A percentile compares a stretch with the other conserved stretches of the same genome.
Conservation (phyloP, 2,888 invertebrate species). For the Drosophila sordidula region DNA sequence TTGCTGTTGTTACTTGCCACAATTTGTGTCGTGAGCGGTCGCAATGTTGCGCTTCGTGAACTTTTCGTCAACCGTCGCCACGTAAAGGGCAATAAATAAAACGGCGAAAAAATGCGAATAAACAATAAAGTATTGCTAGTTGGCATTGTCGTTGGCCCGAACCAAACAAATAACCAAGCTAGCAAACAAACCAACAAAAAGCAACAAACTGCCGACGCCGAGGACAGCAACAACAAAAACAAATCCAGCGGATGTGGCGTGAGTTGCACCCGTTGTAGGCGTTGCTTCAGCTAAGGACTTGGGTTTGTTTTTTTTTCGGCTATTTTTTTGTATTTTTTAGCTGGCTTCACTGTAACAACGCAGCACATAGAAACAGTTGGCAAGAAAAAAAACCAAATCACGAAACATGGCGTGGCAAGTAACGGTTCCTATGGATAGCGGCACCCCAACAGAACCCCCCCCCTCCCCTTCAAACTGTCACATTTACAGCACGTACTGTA, state of each 20-base stretch:
- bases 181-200: conserved; percentile 51
- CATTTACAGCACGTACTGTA: conserved; percentile 16
- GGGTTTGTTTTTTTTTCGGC: conserved; percentile 4
- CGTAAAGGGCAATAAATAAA: conserved; percentile 77
- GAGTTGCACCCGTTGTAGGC: conserved; percentile 71
- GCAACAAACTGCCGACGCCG: conserved; percentile 31
- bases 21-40: conserved; percentile 49
- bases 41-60: conserved; percentile 59
- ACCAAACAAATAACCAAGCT: conserved; percentile 10
- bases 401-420: conserved; percentile 80
- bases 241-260: conserved; percentile 68
- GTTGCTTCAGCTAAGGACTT: conserved; percentile 37
- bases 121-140: conserved; percentile 74
- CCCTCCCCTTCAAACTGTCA: conserved; percentile 20
- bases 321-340: conserved; percentile 4
- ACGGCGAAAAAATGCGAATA: conserved; percentile 74
- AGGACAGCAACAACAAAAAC: conserved; percentile 13
- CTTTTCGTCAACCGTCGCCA: conserved; percentile 60
- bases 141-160: conserved; percentile 39
- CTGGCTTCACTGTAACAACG: conserved; percentile 28
- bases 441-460: background rate
- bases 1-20: conserved; percentile 23
- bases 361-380: conserved; percentile 19
- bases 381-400: conserved; percentile 55
- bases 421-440: conserved; percentile 55